Percentiles rank a stretch among this genome's conserved stretches.
phyloP scores from a whole-genome alignment of 2,113 vertebrate genomes.

The Tupaia tana region DNA sequence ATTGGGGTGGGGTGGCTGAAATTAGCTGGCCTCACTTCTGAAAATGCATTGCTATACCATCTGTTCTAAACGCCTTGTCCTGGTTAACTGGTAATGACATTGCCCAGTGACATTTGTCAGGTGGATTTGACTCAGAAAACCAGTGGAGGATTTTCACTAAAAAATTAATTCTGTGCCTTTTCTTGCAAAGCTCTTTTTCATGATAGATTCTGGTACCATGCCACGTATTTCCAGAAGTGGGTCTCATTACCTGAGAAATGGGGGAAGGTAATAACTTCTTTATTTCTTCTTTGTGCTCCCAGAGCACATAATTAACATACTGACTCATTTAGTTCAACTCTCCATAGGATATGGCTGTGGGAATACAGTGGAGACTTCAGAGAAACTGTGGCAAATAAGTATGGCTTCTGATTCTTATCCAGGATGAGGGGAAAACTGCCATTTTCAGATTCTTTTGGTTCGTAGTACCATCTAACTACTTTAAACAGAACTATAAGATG shows the following conservation, averaged over 20 bases:
- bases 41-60: constrained; percentile 83
- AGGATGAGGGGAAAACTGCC: not conserved
- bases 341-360: constrained; percentile 77
- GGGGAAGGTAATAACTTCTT: constrained; percentile 86
- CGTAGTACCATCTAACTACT: not conserved
- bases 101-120: constrained; percentile 87
- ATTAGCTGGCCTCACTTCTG: constrained; percentile 84
- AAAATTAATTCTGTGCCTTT: constrained; percentile 86
- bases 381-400: constrained; percentile 73
- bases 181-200: constrained; percentile 83
- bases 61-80: constrained; percentile 83
- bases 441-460: constrained; percentile 17
- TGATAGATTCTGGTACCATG: constrained; percentile 87
- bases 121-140: constrained; percentile 83
- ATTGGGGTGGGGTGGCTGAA: constrained; percentile 79
- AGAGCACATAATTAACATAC: constrained; percentile 86
- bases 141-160: constrained; percentile 86
- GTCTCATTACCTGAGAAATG: constrained; percentile 88
- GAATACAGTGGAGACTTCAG: constrained; percentile 80
- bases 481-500: not conserved
- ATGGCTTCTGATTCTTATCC: constrained; percentile 18
- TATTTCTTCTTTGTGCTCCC: constrained; percentile 84
- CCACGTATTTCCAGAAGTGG: constrained; percentile 82
- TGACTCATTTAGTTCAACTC: constrained; percentile 83
- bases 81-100: constrained; percentile 87